Evolutionary conservation across 2,888 invertebrate genomes (phyloP), one percentile per base, ranked within the genome.

Genomic region (Sthenelais limicola): DNA sequence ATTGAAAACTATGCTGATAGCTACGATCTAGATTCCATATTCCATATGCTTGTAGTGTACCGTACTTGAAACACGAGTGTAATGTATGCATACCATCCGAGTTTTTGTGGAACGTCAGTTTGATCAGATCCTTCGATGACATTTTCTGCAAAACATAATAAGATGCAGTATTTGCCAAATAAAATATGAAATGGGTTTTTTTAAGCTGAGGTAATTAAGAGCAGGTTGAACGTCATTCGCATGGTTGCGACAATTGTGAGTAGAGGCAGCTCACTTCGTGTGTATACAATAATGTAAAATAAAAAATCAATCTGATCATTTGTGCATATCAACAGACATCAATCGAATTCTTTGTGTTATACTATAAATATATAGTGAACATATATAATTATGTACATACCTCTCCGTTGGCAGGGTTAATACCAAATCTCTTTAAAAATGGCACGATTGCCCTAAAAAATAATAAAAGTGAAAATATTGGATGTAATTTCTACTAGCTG

Each of bases 351-450:
- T 21, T 52, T 52, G 9, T 52, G 9, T 52, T 15, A 24, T 52
- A 15, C 9, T 15, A 52, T 21, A 52, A 52, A 52, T 52, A 15
- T 52, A 52, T 21, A 52, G 15, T 15, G 43, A 56, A 66, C 38
- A 71, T 28, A 21, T n/a, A n/a, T n/a, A n/a, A n/a, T n/a, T n/a
- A n/a, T n/a, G n/a, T n/a, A 70, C 69, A 78, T 84, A 92, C 92
- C 89, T 94, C 94, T 52, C 98, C 98, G 35, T 95, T 95, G 0
- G 96, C 94, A 32, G 99, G 98, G 89, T 98, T 97, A 1, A 94
- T 90, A 88, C 97, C 97, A 86, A 92, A 97, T 84, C 94, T 94
- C 85, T 96, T 96, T 0, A 97, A 85, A 84, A 95, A 98, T 32
- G 93, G 93, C 15, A 96, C 87, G 72, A 98, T 91, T 9, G 94